A percentile compares a stretch with the other conserved stretches of the same genome.
Conservation (phyloP, 2,888 invertebrate genomes). For the Drosophila austrosaltans region DNA sequence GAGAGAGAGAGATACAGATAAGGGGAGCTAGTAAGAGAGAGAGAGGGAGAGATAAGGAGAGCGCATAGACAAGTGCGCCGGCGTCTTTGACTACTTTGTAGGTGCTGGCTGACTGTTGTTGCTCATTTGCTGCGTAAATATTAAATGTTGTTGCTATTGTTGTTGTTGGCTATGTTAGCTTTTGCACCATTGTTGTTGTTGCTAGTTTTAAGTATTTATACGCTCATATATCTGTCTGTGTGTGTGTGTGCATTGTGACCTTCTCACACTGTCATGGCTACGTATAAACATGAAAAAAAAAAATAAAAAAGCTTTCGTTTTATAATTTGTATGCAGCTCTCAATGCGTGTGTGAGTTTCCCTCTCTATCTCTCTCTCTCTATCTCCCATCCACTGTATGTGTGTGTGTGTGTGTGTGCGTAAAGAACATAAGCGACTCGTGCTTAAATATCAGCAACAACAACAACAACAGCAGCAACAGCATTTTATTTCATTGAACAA, state of each 20-base stretch:
- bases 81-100: slow-evolving; percentile 62
- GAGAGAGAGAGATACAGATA: slow-evolving; percentile 12
- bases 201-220: slow-evolving; percentile 19
- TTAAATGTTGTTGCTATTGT: slow-evolving; percentile 38
- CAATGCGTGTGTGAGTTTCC: slow-evolving; percentile 50
- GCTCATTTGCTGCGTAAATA: slow-evolving; percentile 71
- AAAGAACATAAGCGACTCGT: slow-evolving; percentile 72
- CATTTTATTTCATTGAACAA: slow-evolving; percentile 77
- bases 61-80: slow-evolving; percentile 53
- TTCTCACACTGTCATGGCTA: slow-evolving; percentile 83
- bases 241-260: slow-evolving; percentile 73
- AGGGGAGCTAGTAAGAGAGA: slow-evolving; percentile 13
- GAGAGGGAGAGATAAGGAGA: slow-evolving; percentile 15
- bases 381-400: slow-evolving; percentile 8
- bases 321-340: slow-evolving; percentile 75
- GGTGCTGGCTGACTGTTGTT: slow-evolving; percentile 21
- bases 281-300: slow-evolving; percentile 70
- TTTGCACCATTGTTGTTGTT: slow-evolving; percentile 41
- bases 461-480: slow-evolving; percentile 34
- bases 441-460: slow-evolving; percentile 53
- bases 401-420: slow-evolving; percentile 51
- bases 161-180: slow-evolving; percentile 38
- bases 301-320: slow-evolving; percentile 77
- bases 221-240: slow-evolving; percentile 22
- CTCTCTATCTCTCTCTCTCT: slow-evolving; percentile 20